phyloP scores from a whole-genome alignment of 2,113 vertebrate species.

The Argyrosomus japonicus region DNA sequence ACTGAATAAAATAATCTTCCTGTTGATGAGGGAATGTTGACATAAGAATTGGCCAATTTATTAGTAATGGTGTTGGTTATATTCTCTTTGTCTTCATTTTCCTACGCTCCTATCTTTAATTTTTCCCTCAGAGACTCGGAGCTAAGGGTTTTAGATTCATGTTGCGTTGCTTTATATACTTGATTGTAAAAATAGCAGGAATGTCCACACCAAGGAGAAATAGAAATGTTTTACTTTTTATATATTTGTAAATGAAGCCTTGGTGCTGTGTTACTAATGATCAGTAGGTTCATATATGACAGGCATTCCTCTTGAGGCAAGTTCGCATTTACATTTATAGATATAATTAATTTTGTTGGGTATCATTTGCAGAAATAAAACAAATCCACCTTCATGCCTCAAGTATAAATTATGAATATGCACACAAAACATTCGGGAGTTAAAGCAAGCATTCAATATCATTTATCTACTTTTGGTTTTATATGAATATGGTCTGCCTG shows the following conservation, averaged over 20 bases:
- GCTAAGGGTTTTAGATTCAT: neutral
- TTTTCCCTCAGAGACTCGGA: conserved; percentile 9
- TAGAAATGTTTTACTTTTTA: neutral
- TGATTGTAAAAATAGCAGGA: neutral
- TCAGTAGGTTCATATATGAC: too few relatives aligned
- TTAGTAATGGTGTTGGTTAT: conserved; percentile 4
- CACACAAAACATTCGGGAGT: neutral
- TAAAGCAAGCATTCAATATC: neutral
- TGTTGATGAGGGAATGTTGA: neutral
- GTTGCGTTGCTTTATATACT: neutral
- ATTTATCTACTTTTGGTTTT: neutral
- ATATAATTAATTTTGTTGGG: neutral
- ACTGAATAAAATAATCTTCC: conserved; percentile 18
- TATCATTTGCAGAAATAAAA: neutral
- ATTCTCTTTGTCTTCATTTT: conserved; percentile 19
- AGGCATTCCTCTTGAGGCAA: neutral
- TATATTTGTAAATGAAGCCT: neutral
- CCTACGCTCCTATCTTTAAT: neutral
- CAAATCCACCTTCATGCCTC: neutral
- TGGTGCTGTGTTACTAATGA: too few relatives aligned
- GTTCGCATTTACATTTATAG: neutral
- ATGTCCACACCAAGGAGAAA: neutral
- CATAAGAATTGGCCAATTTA: conserved; percentile 5
- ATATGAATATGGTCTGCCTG: neutral
- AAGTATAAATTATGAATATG: conserved; percentile 2